Base-by-base conservation (phyloP, 2,113 vertebrate species). In the Neolamprologus tretocephalus region DNA sequence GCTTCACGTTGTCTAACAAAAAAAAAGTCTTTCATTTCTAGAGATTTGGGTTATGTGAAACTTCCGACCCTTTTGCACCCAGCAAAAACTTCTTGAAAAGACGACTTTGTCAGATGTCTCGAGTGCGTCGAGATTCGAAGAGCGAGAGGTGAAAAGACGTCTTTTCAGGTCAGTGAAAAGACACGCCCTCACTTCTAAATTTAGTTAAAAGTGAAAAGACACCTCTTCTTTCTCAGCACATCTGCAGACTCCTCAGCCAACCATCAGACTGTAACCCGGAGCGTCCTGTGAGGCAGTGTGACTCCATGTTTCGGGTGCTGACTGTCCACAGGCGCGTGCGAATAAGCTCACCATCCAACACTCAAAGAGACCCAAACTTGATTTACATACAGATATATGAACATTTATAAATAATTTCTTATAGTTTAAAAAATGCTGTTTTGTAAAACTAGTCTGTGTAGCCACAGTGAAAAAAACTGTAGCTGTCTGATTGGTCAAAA, bases 401-500 rank as follows among this genome's bases (percentile, higher is more conserved):
- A 37, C 17, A 66, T 66, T 37, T 73, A 2, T 45, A 26, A 42
- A 45, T 16, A 23, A 0, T 23, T 40, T 63, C 0, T 8, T 40
- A 63, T 35, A 63, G 11, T 40, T 68, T 21, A 21, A 68, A 68
- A 68, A 37, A 66, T 40, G 33, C n/a, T 14, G 7, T 5, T 68
- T 68, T 21, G 63, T 9, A 68, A 68, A 40, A 40, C 68, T 26
- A 7, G 5, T 47, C 21, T 47, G 68, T 17, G 21, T 7, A 73
- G 7, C 66, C 37, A 26, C n/a, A 0, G 37, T 7, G 40, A 10
- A 73, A 42, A 73, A 37, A 8, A 5, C 3, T 23, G 68, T 7
- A 23, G 21, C 37, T 42, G 68, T 28, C 40, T 75, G 68, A 75
- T 47, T 45, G 9, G 68, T 47, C 14, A 26, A 47, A 26, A 17